phyloP scores from a whole-genome alignment of 2,888 invertebrate species.

The Neoitamus cyanurus region DNA sequence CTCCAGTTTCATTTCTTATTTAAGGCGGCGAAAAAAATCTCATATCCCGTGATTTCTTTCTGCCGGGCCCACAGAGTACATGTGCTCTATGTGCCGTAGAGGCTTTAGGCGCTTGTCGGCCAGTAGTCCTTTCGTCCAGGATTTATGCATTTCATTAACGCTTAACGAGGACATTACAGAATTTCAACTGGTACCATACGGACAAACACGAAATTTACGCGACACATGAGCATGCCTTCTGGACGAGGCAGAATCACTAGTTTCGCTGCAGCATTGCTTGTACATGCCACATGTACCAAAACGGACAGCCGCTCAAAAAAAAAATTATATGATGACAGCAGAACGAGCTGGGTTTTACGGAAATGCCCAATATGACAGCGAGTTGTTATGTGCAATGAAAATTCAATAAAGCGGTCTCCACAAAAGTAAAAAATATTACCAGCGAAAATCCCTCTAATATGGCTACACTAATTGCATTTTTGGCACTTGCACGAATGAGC shows the following conservation, averaged over 20 bases:
- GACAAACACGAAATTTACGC: constrained; percentile 38
- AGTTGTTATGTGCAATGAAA: constrained; percentile 17
- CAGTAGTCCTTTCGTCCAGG: constrained; percentile 21
- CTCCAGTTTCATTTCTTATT: constrained; percentile 20
- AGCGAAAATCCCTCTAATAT: neutral
- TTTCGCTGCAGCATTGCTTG: neutral
- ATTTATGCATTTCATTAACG: constrained; percentile 44
- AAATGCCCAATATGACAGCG: neutral
- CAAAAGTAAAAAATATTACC: neutral
- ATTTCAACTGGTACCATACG: constrained; percentile 29
- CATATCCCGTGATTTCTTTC: neutral
- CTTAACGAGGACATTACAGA: constrained; percentile 40
- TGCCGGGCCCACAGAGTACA: neutral
- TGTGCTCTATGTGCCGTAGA: neutral
- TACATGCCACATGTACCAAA: neutral
- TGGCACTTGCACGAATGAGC: neutral
- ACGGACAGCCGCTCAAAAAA: neutral
- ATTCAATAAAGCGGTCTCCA: constrained; percentile 10
- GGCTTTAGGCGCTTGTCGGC: neutral
- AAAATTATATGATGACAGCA: constrained; percentile 16
- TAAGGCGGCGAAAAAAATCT: neutral
- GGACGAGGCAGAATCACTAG: neutral
- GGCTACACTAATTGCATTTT: neutral
- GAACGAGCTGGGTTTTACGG: neutral
- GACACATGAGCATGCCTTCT: constrained; percentile 5